A percentile compares a stretch with the other conserved stretches of the same genome.
phyloP scores from a whole-genome alignment of 2,113 vertebrate species.

The Coturnix japonica region DNA sequence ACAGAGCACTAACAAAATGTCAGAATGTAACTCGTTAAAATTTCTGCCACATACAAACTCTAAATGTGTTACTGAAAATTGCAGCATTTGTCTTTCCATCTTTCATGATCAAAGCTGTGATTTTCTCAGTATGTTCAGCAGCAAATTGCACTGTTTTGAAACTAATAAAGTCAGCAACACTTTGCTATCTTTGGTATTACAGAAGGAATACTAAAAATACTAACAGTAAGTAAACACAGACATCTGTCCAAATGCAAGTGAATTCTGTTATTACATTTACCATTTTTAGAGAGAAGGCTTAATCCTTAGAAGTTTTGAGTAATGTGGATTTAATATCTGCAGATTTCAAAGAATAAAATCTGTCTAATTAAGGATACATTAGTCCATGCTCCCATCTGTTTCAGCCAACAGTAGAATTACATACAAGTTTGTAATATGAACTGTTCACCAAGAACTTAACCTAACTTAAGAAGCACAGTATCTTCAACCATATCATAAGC shows the following conservation, averaged over 20 bases:
- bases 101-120: constrained; percentile 40
- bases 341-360: background rate
- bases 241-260: background rate
- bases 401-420: background rate
- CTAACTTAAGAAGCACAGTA: background rate
- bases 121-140: constrained; percentile 43
- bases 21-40: background rate
- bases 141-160: constrained; percentile 30
- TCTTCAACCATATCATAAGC: background rate
- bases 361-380: background rate
- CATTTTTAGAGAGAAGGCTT: background rate
- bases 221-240: background rate
- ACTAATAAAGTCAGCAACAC: constrained; percentile 33
- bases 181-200: background rate
- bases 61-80: background rate
- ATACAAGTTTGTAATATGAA: background rate
- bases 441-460: background rate
- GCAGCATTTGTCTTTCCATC: constrained; percentile 32
- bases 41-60: background rate
- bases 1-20: background rate
- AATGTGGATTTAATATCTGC: background rate
- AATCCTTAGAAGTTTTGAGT: background rate
- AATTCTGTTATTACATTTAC: background rate
- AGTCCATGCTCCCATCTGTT: background rate
- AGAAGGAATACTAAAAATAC: background rate